Conservation (phyloP, 2,797 vertebrate species). For the Esox masquinongy region DNA sequence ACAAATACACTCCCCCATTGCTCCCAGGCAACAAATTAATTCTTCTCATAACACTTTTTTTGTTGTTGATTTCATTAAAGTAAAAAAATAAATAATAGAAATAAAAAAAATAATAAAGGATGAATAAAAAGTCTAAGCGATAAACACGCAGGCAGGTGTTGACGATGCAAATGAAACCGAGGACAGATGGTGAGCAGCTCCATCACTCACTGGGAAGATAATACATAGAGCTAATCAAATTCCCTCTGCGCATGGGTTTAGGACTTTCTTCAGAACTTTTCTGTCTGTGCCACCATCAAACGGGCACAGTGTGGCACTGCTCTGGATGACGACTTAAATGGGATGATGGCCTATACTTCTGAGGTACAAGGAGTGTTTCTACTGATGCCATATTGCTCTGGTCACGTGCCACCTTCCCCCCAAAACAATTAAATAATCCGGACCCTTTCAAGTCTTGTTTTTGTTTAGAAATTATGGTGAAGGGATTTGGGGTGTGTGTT, state of each 20-base stretch:
- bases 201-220: conserved; percentile 85
- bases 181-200: conserved; percentile 89
- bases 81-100: conserved; percentile 26
- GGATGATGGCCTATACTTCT: conserved; percentile 27
- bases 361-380: not conserved
- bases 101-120: conserved; percentile 70
- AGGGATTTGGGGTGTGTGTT: not conserved
- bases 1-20: not conserved
- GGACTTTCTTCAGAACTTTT: conserved; percentile 86
- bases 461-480: not conserved
- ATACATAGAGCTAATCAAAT: conserved; percentile 91
- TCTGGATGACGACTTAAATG: conserved; percentile 23
- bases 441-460: not conserved
- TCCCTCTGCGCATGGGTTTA: conserved; percentile 80
- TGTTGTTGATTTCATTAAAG: conserved; percentile 13
- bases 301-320: conserved; percentile 27
- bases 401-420: not conserved
- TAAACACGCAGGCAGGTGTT: conserved; percentile 90
- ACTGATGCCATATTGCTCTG: not conserved
- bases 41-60: not conserved
- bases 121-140: conserved; percentile 77
- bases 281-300: conserved; percentile 56
- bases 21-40: not conserved
- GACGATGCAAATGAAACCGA: conserved; percentile 90
- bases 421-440: not conserved